Base-by-base conservation (phyloP, 2,797 vertebrate genomes). In the Argentina silus region DNA sequence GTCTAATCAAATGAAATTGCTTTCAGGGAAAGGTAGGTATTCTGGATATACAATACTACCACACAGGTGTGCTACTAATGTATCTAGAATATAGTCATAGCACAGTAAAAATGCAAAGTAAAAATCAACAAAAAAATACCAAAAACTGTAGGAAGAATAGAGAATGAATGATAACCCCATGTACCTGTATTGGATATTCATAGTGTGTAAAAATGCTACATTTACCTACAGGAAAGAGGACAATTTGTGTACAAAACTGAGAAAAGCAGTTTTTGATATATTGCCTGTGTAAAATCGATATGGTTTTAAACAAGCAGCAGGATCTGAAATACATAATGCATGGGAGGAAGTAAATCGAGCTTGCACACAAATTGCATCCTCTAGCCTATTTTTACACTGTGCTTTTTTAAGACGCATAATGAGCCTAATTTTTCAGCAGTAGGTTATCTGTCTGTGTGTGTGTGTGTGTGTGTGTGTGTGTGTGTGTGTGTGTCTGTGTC, bases 151-250 rank as follows among this genome's bases (percentile, higher is more conserved):
- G 43, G 12, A 15, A 15, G 12, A 15, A 15, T 36, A 11, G 8
- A 56, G 27, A 23, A n/a, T 12, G 4, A 53, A 56, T 69, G 36
- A n/a, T 3, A 21, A 51, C 23, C 8, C 14, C 10, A 75, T 55
- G 73, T 55, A 77, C 74, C 42, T 80, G 56, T 73, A 57, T 56
- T 23, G 59, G 74, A 81, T 60, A 80, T 68, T 15, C 63, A 72
- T 27, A 45, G 42, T 27, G 43, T 5, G 68, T 57, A 3, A 57
- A 80, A 71, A 62, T 8, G 67, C 70, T 79, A 65, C 11, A 17
- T 10, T n/a, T 44, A 66, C 67, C 14, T 56, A 47, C 69, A 65
- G 2, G 71, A 72, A 59, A 72, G 21, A 44, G 23, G 67, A 23
- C 55, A 45, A 60, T 68, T 68, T 67, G 15, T 57, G 53, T 7